Evolutionary conservation across 2,888 invertebrate genomes (phyloP).

Genomic region (Agrochola macilenta): DNA sequence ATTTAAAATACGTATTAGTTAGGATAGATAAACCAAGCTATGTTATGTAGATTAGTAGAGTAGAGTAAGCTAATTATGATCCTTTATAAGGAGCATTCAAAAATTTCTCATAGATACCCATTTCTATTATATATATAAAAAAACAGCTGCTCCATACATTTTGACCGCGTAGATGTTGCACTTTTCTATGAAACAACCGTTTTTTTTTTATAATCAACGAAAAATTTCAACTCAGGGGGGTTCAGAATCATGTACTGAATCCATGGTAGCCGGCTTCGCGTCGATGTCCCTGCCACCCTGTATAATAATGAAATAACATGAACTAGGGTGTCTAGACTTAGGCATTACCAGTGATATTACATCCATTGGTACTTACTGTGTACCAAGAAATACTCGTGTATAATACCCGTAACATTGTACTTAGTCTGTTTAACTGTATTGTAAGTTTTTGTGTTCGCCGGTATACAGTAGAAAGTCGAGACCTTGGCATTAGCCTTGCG

Average conservation of each 20-base stretch:
- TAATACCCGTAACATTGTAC: constrained; percentile 26
- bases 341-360: not conserved
- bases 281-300: no score
- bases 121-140: no score
- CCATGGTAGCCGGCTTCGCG: no score
- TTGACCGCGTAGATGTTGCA: no score
- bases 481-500: constrained; percentile 89
- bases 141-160: no score
- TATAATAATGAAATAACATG: not conserved
- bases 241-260: no score
- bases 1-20: no score
- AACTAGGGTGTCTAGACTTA: not conserved
- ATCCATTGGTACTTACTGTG: not conserved
- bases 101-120: not conserved
- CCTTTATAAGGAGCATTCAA: not conserved
- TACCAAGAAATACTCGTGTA: constrained; percentile 6
- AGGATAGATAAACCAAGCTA: not conserved
- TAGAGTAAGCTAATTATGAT: not conserved
- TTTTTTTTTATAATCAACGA: no score
- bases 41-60: not conserved
- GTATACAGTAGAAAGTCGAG: constrained; percentile 83
- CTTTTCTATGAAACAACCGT: no score
- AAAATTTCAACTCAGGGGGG: no score
- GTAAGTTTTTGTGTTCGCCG: constrained; percentile 60
- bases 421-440: constrained; percentile 52